A percentile compares a stretch with the other conserved stretches of the same genome.
These are phyloP conservation scores for Ommatoiulus sabulosus DNA, from an alignment of 2,888 invertebrate genomes.

Conservation along the genomic window DNA sequence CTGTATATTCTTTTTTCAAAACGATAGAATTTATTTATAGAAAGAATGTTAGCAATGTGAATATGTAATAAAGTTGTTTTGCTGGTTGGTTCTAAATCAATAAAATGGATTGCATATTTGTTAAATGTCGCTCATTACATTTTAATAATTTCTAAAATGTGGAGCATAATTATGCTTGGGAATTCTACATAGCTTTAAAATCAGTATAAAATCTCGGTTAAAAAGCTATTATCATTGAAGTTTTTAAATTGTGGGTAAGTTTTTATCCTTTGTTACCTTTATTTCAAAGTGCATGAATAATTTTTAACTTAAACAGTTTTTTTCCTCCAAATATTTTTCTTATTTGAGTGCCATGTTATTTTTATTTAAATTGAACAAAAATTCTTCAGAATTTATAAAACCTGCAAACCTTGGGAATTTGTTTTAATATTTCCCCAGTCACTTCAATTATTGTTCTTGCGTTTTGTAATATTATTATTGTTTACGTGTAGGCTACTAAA, in stretches of 20 bases:
- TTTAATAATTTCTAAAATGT: not conserved
- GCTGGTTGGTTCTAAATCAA: not conserved
- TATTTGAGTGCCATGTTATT: too few relatives aligned
- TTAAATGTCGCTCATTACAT: not conserved
- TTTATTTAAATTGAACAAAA: too few relatives aligned
- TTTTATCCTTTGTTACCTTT: too few relatives aligned
- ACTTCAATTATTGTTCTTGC: not conserved
- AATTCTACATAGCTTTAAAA: too few relatives aligned
- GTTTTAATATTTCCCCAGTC: not conserved
- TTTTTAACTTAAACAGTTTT: too few relatives aligned
- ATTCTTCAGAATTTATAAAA: too few relatives aligned
- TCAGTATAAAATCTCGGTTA: too few relatives aligned
- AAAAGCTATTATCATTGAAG: too few relatives aligned
- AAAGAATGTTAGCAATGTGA: not conserved
- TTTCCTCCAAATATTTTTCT: too few relatives aligned
- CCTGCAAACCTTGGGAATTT: too few relatives aligned
- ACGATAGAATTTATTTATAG: not conserved
- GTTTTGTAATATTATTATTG: not conserved
- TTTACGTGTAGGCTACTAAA: not conserved
- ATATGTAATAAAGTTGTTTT: not conserved
- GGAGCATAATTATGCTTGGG: not conserved
- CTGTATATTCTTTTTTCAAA: not conserved
- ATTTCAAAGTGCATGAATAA: too few relatives aligned
- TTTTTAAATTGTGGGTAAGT: too few relatives aligned
- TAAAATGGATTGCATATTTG: slow-evolving; percentile 6